Base-by-base conservation (phyloP, 2,113 vertebrate species). In the Sinosuthora webbiana region DNA sequence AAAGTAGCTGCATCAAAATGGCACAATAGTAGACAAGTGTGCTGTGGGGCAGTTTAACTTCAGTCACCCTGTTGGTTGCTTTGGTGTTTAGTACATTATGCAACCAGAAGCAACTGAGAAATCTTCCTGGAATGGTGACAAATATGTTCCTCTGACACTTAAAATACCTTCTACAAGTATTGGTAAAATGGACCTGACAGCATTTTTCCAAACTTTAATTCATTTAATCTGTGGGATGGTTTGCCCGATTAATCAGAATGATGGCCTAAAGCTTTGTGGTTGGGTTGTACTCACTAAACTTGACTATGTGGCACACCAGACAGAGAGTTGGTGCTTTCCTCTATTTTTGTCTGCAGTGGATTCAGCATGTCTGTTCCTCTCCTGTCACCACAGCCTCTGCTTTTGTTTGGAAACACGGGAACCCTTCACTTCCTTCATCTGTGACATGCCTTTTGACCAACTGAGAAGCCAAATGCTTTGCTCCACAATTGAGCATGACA, bases 1-100 rank as follows among this genome's bases (percentile, higher is more conserved):
- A 35, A 86, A 90, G 39, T 45, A 91, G 49, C 49, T 91, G 52
- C 22, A 71, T 67, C 56, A 74, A 89, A 86, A 84, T 73, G 47
- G 35, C 30, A 12, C 9, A 24, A 39, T 19, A 35, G 31, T 24
- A 60, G 73, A 33, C 13, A 75, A 75, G 41, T 41, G 25, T 16
- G 47, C 60, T 28, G 6, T 24, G 16, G 42, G 41, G 47, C 1
- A 15, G 31, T 75, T 81, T 47, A 57, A 65, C 23, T 76, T 70
- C 27, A 62, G 44, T 77, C 45, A 28, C 0, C 0, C 7, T 79
- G 22, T 31, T 78, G 30, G 8, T 90, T 47, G 37, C 39, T 93
- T 63, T 88, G 49, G 35, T 78, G 35, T 68, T 70, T n/a, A 67
- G 27, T 39, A 8, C 2, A 4, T 57, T 47, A 17, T 33, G 11